A percentile compares a stretch with the other conserved stretches of the same genome.
Conservation (phyloP, 2,888 invertebrate species). For the Osedax frankpressi region DNA sequence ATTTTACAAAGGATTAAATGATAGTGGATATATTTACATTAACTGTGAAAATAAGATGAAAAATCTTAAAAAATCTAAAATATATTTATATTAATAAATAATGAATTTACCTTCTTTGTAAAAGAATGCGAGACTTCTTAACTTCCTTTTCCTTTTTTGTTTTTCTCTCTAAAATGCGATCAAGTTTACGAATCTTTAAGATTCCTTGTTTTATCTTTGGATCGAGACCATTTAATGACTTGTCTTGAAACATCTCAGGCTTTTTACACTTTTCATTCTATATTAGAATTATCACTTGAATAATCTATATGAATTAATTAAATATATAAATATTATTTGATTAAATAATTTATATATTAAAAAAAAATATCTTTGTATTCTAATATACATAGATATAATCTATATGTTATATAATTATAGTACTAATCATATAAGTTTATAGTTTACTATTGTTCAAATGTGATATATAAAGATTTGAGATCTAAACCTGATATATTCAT, state of each 20-base stretch:
- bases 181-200: constrained; percentile 42
- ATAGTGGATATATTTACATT: not conserved
- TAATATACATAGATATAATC: too few relatives aligned
- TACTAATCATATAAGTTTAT: too few relatives aligned
- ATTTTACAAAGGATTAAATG: constrained; percentile 11
- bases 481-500: too few relatives aligned
- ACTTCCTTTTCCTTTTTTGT: constrained; percentile 38
- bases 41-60: not conserved
- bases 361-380: too few relatives aligned
- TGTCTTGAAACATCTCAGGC: not conserved
- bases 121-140: constrained; percentile 37
- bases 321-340: too few relatives aligned
- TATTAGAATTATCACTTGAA: too few relatives aligned
- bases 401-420: too few relatives aligned
- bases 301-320: too few relatives aligned
- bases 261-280: too few relatives aligned
- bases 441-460: too few relatives aligned
- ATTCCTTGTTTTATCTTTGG: constrained; percentile 38
- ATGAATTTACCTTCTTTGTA: constrained; percentile 34
- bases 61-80: not conserved
- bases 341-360: too few relatives aligned
- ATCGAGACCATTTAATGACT: constrained; percentile 24
- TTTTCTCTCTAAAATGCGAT: constrained; percentile 37
- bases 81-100: constrained; percentile 2
- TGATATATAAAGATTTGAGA: too few relatives aligned